These are phyloP conservation scores for Hippolais icterina DNA, from an alignment of 2,113 vertebrate species.

Conservation along the genomic window DNA sequence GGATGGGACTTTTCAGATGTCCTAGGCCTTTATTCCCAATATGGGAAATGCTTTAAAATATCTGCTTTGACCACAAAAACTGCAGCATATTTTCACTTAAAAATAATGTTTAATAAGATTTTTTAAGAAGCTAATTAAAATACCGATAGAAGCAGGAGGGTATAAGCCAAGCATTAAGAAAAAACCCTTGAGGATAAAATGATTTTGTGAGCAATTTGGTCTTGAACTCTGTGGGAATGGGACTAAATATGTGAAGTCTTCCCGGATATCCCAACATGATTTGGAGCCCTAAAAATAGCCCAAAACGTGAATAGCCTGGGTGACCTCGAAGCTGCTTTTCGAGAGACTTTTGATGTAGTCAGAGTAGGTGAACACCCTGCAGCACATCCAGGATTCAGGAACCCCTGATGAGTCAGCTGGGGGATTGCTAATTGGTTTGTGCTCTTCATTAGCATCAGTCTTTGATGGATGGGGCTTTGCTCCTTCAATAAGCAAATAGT, in stretches of 20 bases:
- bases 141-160: slow-evolving; percentile 1
- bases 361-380: slow-evolving; percentile 6
- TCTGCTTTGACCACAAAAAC: neutral
- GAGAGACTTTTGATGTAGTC: neutral
- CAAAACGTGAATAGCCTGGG: neutral
- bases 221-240: slow-evolving; percentile 51
- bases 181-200: slow-evolving; percentile 24
- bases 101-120: neutral
- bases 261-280: slow-evolving; percentile 28
- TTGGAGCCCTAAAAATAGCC: slow-evolving; percentile 45
- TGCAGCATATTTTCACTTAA: neutral
- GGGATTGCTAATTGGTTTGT: neutral
- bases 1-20: neutral
- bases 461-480: neutral
- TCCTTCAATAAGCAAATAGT: neutral
- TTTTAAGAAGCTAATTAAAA: neutral
- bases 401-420: neutral
- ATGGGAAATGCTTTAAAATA: neutral
- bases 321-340: neutral
- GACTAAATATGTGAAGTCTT: slow-evolving; percentile 33
- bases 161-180: slow-evolving; percentile 20
- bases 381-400: neutral
- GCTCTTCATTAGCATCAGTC: neutral
- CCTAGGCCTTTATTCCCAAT: neutral
- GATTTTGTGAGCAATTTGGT: slow-evolving; percentile 16